phyloP scores from a whole-genome alignment of 1,140 invertebrate species.

The Trissolcus basalis region DNA sequence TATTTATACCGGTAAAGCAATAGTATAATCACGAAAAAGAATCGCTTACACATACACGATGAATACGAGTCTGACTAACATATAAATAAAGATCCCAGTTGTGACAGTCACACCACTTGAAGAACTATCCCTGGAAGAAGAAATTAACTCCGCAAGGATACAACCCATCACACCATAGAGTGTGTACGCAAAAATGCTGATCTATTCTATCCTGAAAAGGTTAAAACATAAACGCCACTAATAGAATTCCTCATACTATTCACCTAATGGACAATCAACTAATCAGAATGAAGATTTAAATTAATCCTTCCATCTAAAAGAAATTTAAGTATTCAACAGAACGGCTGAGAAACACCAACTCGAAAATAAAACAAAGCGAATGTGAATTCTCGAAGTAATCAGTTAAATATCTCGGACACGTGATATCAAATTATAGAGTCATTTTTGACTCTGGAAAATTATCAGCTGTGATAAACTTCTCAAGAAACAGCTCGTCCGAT shows the following conservation, averaged over 20 bases:
- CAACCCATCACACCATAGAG: background rate
- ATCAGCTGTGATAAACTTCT: too few species aligned
- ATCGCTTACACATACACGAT: too few species aligned
- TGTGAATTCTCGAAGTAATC: background rate
- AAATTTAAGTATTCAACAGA: background rate
- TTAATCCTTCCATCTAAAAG: background rate
- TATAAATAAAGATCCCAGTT: too few species aligned
- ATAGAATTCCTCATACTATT: background rate
- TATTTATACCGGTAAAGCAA: too few species aligned
- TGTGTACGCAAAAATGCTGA: background rate
- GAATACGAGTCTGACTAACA: too few species aligned
- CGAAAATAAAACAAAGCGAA: constrained; percentile 2
- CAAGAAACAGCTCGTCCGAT: too few species aligned
- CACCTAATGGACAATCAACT: background rate
- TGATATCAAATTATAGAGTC: background rate
- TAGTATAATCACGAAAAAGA: too few species aligned
- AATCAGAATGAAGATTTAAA: too few species aligned
- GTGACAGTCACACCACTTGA: too few species aligned
- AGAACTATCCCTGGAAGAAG: background rate
- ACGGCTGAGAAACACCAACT: background rate
- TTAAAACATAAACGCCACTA: background rate
- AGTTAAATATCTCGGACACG: constrained; percentile 8
- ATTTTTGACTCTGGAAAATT: constrained; percentile 7
- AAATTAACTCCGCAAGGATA: too few species aligned
- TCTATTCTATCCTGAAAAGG: constrained; percentile 1